Base-by-base conservation (phyloP, 2,888 invertebrate species). In the Aleiodes testaceus region DNA sequence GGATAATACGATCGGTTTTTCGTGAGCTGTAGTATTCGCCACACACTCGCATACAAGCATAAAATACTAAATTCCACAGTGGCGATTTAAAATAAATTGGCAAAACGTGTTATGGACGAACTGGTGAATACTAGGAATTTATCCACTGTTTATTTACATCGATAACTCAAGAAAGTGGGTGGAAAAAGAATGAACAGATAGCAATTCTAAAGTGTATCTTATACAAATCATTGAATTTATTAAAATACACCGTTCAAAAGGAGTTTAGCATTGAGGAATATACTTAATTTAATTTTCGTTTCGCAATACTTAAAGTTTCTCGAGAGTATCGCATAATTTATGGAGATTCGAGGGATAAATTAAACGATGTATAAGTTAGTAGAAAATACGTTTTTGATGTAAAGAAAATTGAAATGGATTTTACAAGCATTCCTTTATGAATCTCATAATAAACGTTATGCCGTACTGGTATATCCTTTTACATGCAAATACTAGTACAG, bases 401-500 rank as follows among this genome's bases (percentile, higher is more conserved):
- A 53, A 67, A 11, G 36, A 30, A 45, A 59, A 50, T 14, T 22
- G 30, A 52, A 45, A 70, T 52, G 53, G 53, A 69, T 73, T 69
- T 70, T 61, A 42, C 63, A 70, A 67, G 73, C 75, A 77, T 74
- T 69, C 68, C 30, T 36, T 68, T 61, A 73, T 69, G 73, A 77
- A 80, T 79, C 77, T 80, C 79, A 81, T 82, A 80, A 80, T 77
- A 75, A 77, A 77, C 71, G 47, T 61, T 70, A 76, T 75, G 72
- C 66, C 72, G 69, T 72, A 75, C 78, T 76, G 72, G 71, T 59
- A 72, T 72, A 72, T 68, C 71, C 75, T 80, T 80, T 79, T 77
- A 74, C 72, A 80, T 81, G 79, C 79, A 81, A 79, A 79, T 80
- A 72, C 66, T 20, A 69, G 63, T 61, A 65, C 66, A 49, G 59